A percentile compares a stretch with the other conserved stretches of the same genome.
Conservation (phyloP, 2,113 vertebrate genomes). For the Leptocoma aspasia region DNA sequence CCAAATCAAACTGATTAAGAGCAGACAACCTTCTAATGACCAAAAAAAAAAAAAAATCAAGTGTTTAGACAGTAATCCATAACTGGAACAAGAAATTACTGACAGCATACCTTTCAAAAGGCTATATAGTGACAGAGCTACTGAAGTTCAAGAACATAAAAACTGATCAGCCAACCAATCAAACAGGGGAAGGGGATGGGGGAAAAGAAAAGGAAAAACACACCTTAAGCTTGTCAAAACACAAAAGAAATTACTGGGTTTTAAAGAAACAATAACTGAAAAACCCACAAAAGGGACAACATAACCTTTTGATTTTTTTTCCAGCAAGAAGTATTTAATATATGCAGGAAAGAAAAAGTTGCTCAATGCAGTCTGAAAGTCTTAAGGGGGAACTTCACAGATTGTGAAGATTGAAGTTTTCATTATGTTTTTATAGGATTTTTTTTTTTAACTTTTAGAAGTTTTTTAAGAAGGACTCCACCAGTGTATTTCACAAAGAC, state of each 20-base stretch:
- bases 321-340: slow-evolving; percentile 45
- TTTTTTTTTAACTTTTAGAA: slow-evolving; percentile 59
- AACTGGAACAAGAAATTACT: slow-evolving; percentile 44
- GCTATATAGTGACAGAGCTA: slow-evolving; percentile 43
- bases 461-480: slow-evolving; percentile 82
- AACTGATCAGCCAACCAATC: slow-evolving; percentile 37
- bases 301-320: slow-evolving; percentile 25
- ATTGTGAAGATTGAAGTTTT: slow-evolving; percentile 80
- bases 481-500: slow-evolving; percentile 89
- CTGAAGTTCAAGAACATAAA: slow-evolving; percentile 39
- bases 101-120: slow-evolving; percentile 54
- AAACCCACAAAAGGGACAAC: not conserved
- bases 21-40: slow-evolving; percentile 63
- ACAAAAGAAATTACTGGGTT: not conserved
- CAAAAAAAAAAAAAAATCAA: slow-evolving; percentile 30
- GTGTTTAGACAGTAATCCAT: slow-evolving; percentile 62
- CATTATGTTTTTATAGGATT: not conserved
- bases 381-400: slow-evolving; percentile 78
- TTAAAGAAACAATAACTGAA: slow-evolving; percentile 53
- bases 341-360: slow-evolving; percentile 64
- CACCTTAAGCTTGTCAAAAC: slow-evolving; percentile 23
- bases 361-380: slow-evolving; percentile 66
- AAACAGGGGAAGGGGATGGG: not conserved
- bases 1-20: slow-evolving; percentile 75
- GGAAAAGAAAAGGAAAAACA: not conserved